These are phyloP conservation scores for Apis florea DNA, from an alignment of 1,140 invertebrate species.

Conservation along the genomic window DNA sequence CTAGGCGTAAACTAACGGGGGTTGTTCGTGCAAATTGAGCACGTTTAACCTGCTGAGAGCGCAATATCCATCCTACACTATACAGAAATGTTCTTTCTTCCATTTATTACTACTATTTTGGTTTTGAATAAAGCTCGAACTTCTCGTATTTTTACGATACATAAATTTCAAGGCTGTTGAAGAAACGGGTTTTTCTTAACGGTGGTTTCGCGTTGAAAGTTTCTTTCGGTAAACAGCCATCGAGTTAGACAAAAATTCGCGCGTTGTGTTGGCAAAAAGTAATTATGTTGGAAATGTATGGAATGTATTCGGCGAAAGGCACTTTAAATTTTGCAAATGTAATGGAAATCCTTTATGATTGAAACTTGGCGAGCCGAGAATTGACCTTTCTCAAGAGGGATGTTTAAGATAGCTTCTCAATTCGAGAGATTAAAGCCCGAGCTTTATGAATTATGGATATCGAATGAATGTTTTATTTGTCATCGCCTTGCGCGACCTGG, in stretches of 20 bases:
- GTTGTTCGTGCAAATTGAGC: slow-evolving; percentile 49
- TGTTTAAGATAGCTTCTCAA: background rate
- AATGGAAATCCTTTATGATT: background rate
- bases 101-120: slow-evolving; percentile 34
- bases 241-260: background rate
- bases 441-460: slow-evolving; percentile 16
- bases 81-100: slow-evolving; percentile 24
- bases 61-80: slow-evolving; percentile 12
- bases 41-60: slow-evolving; percentile 44
- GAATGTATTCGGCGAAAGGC: background rate
- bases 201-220: background rate
- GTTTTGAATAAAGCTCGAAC: background rate
- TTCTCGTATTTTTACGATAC: background rate
- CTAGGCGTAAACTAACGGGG: slow-evolving; percentile 44
- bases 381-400: background rate
- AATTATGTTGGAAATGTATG: background rate
- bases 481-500: too few relatives aligned
- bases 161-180: background rate
- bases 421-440: background rate
- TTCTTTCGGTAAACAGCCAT: background rate
- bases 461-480: background rate
- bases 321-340: background rate
- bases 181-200: background rate
- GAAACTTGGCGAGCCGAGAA: background rate
- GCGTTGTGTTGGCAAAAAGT: background rate